phyloP scores from a whole-genome alignment of 2,113 vertebrate species.

The Perognathus longimembris region DNA sequence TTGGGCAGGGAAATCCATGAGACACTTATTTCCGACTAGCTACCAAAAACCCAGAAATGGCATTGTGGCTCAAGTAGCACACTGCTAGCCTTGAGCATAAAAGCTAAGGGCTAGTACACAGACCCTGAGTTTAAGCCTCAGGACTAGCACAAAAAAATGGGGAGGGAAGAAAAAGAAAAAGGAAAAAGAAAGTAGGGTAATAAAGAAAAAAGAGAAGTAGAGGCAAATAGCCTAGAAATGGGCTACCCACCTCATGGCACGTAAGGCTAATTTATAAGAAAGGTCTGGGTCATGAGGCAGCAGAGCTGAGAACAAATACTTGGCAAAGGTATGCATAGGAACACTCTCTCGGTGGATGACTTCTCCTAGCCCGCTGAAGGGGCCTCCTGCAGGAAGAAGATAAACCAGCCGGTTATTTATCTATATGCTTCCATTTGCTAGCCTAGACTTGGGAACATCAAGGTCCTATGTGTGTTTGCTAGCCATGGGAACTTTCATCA shows the following conservation, averaged over 20 bases:
- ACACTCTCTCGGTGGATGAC: slow-evolving; percentile 98
- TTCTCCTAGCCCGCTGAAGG: slow-evolving; percentile 97
- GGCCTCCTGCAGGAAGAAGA: slow-evolving; percentile 91
- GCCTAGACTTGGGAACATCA: slow-evolving; percentile 17
- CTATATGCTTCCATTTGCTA: slow-evolving; percentile 7
- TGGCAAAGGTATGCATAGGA: slow-evolving; percentile 99
- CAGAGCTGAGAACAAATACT: slow-evolving; percentile 97
- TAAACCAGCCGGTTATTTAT: slow-evolving; percentile 61
- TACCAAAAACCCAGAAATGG: no score
- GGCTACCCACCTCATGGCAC: slow-evolving; percentile 95
- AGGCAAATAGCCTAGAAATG: slow-evolving; percentile 25
- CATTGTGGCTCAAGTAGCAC: no score
- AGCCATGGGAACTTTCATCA: slow-evolving; percentile 4
- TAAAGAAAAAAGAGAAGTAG: neutral
- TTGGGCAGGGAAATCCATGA: no score
- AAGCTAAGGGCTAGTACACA: no score
- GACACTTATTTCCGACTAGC: no score
- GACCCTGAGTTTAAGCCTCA: no score
- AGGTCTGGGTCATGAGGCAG: slow-evolving; percentile 96
- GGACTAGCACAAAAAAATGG: no score
- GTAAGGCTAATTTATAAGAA: slow-evolving; percentile 96
- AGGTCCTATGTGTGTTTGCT: slow-evolving; percentile 1
- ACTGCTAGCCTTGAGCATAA: no score
- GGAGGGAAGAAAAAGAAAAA: neutral
- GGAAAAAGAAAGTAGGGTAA: slow-evolving; percentile 30